Evolutionary conservation across 30 jellyfish, hydroid and myxozoan genomes (phyloP).

Genomic region (Aurelia aurita): DNA sequence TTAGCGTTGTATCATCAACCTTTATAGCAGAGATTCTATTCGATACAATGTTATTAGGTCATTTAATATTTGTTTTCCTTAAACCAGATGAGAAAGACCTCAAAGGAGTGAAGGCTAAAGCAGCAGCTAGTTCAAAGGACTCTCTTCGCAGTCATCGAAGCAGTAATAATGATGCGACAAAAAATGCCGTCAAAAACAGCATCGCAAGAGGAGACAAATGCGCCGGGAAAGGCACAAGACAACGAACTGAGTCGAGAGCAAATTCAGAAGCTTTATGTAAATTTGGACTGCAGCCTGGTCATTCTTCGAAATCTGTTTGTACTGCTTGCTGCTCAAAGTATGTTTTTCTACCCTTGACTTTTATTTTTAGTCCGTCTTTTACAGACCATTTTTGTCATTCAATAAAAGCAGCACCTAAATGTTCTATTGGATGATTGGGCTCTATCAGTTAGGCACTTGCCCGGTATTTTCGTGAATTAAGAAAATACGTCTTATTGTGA

Average conservation of each 20-base stretch:
- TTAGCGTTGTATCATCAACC: no score
- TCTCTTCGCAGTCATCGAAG: neutral
- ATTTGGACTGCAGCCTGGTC: conserved; percentile 66
- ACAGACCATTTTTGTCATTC: no score
- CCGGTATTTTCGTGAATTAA: no score
- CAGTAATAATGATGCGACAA: conserved; percentile 4
- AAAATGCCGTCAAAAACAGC: conserved; percentile 11
- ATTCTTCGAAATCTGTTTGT: conserved; percentile 51
- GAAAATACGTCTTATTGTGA: no score
- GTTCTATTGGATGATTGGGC: no score
- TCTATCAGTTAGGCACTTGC: no score
- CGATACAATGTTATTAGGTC: no score
- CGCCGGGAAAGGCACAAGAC: conserved; percentile 22
- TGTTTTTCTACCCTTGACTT: no score
- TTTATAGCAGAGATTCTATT: no score
- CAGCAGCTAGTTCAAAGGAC: conserved; percentile 9
- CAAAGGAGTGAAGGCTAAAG: neutral
- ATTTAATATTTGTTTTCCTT: no score
- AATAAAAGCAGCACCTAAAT: no score
- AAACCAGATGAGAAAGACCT: neutral
- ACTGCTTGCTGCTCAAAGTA: conserved; percentile 68
- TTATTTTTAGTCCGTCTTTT: no score
- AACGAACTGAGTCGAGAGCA: conserved; percentile 3
- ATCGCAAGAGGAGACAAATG: conserved; percentile 56
- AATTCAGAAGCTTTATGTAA: conserved; percentile 54